These are phyloP conservation scores for Phylloscopus trochilus DNA, from an alignment of 2,113 vertebrate species.

Conservation along the genomic window DNA sequence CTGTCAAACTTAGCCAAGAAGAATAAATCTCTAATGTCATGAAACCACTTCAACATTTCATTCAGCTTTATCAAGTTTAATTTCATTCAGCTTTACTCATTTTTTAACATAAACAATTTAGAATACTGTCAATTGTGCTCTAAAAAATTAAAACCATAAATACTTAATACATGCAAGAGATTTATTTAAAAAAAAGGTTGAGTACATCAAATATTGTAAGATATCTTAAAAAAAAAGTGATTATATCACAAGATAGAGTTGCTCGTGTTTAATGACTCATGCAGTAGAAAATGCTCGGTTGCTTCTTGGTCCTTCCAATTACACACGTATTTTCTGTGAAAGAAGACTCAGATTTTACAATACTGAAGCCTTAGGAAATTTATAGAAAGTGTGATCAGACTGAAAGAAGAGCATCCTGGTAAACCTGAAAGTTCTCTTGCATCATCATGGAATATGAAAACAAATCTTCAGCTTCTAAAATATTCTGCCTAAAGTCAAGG, in stretches of 20 bases:
- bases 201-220: background rate
- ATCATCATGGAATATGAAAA: background rate
- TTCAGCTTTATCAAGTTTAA: background rate
- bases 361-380: background rate
- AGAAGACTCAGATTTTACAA: background rate
- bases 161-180: background rate
- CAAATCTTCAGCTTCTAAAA: background rate
- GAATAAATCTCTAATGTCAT: background rate
- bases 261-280: background rate
- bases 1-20: background rate
- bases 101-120: background rate
- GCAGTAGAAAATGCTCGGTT: background rate
- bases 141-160: background rate
- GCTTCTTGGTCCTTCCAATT: background rate
- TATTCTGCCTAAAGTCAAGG: background rate
- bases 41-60: background rate
- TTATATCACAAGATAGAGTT: background rate
- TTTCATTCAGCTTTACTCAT: background rate
- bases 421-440: background rate
- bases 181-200: background rate
- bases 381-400: background rate
- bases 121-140: background rate
- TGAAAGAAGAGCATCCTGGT: background rate
- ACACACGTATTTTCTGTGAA: background rate
- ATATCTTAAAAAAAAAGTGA: background rate